Evolutionary conservation across 2,888 invertebrate species (phyloP), one percentile per base, ranked within the genome.

Genomic region (Platycheirus rosarum): DNA sequence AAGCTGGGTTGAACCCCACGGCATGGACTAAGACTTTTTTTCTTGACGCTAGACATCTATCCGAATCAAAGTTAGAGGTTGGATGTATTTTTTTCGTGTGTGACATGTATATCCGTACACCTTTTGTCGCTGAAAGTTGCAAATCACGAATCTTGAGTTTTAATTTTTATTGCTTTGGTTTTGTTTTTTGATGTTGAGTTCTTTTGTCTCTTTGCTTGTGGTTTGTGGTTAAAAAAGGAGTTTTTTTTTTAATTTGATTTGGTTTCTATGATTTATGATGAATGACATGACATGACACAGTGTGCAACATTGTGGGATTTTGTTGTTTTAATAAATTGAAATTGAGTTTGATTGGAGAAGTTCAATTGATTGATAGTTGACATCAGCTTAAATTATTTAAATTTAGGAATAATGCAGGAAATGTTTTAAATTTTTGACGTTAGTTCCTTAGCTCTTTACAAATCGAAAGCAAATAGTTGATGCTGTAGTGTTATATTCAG

Each of bases 91-190:
- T 23, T 11, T 60, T 18, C 26, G 23, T 35, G 29, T 65, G 7
- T 26, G n/a, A 44, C 42, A 49, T 77, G 63, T 29, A 7, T n/a
- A n/a, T n/a, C 3, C 29, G 14, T 8, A 16, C 42, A 29, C 9
- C 57, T 48, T 37, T 42, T 68, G 48, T 48, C 44, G 44, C 44
- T 29, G 49, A 74, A 74, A 69, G 35, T 73, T 35, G 29, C 62
- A 57, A 68, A 69, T 74, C 79, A 79, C 78, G 78, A 77, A n/a
- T n/a, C 48, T 77, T 60, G 57, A 13, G 32, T 8, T 11, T 66
- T n/a, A 1, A 29, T 51, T 20, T 57, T 65, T 29, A 9, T 74
- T 55, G 29, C 35, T 60, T 51, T 42, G 2, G 37, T 42, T 35
- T 60, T 32, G n/a, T 60, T 6, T 35, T 48, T 69, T 13, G n/a